Percentiles rank a stretch among this genome's conserved stretches.
Conservation (phyloP, 2,797 vertebrate species). For the Gymnocypris eckloni region DNA sequence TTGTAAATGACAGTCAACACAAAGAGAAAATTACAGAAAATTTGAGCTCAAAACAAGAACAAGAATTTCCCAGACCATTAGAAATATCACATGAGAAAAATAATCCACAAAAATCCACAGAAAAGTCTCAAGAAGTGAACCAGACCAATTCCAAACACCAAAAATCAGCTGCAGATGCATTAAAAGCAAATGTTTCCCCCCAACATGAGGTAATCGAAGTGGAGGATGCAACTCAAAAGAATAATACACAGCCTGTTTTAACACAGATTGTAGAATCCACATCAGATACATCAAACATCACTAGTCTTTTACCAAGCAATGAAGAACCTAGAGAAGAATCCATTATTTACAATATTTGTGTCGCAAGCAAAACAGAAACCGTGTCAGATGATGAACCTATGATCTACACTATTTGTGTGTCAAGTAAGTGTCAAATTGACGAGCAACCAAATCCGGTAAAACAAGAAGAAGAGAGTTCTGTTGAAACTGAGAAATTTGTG, state of each 20-base stretch:
- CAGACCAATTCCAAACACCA: neutral
- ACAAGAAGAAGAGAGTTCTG: slow-evolving; percentile 30
- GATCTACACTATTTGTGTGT: slow-evolving; percentile 57
- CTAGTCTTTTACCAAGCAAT: slow-evolving; percentile 45
- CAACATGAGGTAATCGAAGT: neutral
- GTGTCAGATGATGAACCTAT: slow-evolving; percentile 52
- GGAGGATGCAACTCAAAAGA: slow-evolving; percentile 15
- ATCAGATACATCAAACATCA: slow-evolving; percentile 5
- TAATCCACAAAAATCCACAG: neutral
- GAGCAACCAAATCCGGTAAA: slow-evolving; percentile 33
- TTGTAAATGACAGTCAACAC: slow-evolving; percentile 20
- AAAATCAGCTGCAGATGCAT: neutral
- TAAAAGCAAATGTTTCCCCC: neutral
- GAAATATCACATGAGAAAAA: slow-evolving; percentile 5
- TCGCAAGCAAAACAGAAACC: slow-evolving; percentile 53
- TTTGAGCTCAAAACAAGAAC: neutral
- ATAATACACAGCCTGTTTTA: slow-evolving; percentile 22
- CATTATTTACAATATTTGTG: slow-evolving; percentile 45
- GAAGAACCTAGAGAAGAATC: slow-evolving; percentile 39
- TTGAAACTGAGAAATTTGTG: slow-evolving; percentile 20
- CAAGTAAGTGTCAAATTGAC: slow-evolving; percentile 47
- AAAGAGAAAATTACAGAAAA: neutral
- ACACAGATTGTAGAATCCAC: slow-evolving; percentile 17
- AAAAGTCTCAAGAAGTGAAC: slow-evolving; percentile 8
- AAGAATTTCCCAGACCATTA: slow-evolving; percentile 8